These are phyloP conservation scores for Dunckerocampus dactyliophorus DNA, from an alignment of 2,113 vertebrate genomes.

Conservation along the genomic window DNA sequence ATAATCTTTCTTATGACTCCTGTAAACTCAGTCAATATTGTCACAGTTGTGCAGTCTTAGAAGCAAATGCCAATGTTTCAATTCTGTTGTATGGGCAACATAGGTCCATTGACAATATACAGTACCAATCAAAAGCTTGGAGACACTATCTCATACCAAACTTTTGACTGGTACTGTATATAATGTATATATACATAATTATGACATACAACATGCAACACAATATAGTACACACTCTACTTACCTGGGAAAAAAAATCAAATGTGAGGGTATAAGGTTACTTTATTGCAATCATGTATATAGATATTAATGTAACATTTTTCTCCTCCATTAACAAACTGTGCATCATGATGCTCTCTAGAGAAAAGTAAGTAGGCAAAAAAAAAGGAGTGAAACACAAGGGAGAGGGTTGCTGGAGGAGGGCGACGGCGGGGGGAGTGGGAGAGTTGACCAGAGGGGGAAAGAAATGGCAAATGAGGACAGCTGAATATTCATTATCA, in stretches of 20 bases:
- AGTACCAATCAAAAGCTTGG: too few species aligned
- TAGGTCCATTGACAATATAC: too few species aligned
- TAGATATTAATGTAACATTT: conserved; percentile 30
- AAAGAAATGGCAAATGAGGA: conserved; percentile 38
- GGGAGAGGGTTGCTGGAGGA: conserved; percentile 26
- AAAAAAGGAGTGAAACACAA: conserved; percentile 31
- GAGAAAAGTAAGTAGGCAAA: conserved; percentile 41
- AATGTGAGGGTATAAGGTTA: too few species aligned
- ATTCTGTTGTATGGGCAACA: too few species aligned
- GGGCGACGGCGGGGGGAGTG: conserved; percentile 11
- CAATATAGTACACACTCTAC: not conserved
- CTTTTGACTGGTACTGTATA: too few species aligned
- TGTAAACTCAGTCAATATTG: too few species aligned
- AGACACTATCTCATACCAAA: too few species aligned
- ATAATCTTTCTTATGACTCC: too few species aligned
- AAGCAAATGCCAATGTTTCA: too few species aligned
- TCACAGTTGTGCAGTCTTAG: too few species aligned
- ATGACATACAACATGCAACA: not conserved
- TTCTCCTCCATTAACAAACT: conserved; percentile 50
- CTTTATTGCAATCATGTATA: not conserved
- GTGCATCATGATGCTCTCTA: conserved; percentile 32
- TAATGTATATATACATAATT: not conserved
- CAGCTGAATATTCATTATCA: conserved; percentile 50
- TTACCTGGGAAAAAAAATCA: too few species aligned
- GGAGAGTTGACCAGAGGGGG: conserved; percentile 28